Evolutionary conservation across 2,113 vertebrate species (phyloP), one percentile per base, ranked within the genome.

Genomic region (Rana temporaria): DNA sequence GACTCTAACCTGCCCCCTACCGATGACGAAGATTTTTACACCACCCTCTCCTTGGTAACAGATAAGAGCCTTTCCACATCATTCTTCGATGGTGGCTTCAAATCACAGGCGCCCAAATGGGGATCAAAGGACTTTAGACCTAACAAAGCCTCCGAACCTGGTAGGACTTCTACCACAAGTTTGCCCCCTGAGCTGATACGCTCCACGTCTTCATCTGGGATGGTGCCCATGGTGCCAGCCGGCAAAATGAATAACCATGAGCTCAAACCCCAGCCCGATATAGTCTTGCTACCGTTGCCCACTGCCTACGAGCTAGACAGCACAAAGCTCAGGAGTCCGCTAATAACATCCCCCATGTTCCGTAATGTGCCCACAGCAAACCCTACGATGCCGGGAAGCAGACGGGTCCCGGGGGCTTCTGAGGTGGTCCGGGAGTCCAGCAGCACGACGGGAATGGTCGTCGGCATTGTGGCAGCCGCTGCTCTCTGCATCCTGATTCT

Each of bases 281-380:
- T 98, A 97, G 96, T 95, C 92, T 97, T 98, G 96, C 96, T 96
- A 95, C 96, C 97, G 94, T 96, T 97, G 94, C 96, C 98, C 97
- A 98, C 98, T 94, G 96, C 96, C 96, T 97, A 96, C 96, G 97
- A 99, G 95, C 94, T 98, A 98, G 97, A 98, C 97, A 97, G 95
- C 95, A 97, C 95, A 95, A 95, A 97, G 94, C 96, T 93, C 95
- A 98, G 96, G 97, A 97, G 92, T 94, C 95, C 96, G 90, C 94
- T 99, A 98, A 98, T 99, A 95, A 99, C 96, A 97, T 97, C 97
- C 96, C 97, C 96, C 96, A 96, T 99, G 97, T 99, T 98, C 96
- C 98, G 92, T 99, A 96, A 99, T 99, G 97, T 99, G 96, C 98
- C 98, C 97, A 99, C 98, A 99, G 98, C 98, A 96, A 97, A 97